phyloP scores from a whole-genome alignment of 2,797 vertebrate species.

The Spinibarbus caldwelli region DNA sequence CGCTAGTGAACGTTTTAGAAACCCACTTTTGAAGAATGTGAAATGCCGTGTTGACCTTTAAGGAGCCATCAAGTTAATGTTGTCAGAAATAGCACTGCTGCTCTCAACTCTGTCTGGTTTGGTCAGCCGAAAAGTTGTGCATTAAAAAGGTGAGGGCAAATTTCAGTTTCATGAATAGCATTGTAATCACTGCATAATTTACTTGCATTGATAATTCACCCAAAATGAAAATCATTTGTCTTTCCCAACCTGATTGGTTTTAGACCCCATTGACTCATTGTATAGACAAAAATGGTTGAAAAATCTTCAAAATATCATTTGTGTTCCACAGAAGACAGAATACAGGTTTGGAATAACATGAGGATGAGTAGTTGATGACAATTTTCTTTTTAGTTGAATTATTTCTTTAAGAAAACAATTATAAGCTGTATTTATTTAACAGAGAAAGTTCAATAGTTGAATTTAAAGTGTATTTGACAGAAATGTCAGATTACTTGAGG shows the following conservation, averaged over 20 bases:
- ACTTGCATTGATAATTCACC: background rate
- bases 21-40: conserved; percentile 30
- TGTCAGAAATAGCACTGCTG: conserved; percentile 23
- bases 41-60: conserved; percentile 32
- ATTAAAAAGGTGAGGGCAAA: background rate
- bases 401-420: background rate
- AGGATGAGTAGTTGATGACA: background rate
- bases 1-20: background rate
- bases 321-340: background rate
- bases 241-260: background rate
- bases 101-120: conserved; percentile 12
- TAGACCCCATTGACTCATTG: background rate
- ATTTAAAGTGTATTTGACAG: conserved; percentile 10
- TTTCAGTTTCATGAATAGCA: conserved; percentile 26
- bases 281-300: background rate
- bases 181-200: background rate
- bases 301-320: background rate
- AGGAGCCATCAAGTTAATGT: conserved; percentile 19
- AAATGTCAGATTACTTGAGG: conserved; percentile 29
- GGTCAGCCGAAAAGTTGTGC: conserved; percentile 7
- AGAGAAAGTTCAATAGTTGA: conserved; percentile 19
- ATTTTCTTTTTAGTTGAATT: background rate
- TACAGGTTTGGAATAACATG: background rate
- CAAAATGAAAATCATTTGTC: background rate
- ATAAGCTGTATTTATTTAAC: conserved; percentile 12